Percentiles rank a stretch among this genome's conserved stretches.
phyloP scores from a whole-genome alignment of 2,797 vertebrate species.

The Tragelaphus oryx region DNA sequence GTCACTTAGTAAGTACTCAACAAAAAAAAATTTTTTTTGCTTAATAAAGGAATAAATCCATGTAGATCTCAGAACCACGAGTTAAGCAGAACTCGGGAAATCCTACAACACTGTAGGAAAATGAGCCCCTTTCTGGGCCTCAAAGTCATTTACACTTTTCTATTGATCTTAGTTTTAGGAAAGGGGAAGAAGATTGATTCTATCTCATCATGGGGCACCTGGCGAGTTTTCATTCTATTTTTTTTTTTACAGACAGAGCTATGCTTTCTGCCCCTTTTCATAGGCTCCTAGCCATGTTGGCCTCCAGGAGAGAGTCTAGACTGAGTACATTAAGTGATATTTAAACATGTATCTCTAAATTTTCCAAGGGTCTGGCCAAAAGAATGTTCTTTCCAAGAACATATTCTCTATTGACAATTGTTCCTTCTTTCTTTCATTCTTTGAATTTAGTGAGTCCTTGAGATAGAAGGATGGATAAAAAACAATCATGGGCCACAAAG shows the following conservation, averaged over 20 bases:
- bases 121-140: not conserved
- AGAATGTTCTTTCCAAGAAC: not conserved
- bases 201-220: not conserved
- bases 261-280: not conserved
- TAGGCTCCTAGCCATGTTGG: not conserved
- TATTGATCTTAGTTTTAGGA: not conserved
- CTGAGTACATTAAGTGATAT: not conserved
- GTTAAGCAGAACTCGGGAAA: not conserved
- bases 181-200: not conserved
- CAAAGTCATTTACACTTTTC: not conserved
- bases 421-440: not conserved
- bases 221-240: not conserved
- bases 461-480: not conserved
- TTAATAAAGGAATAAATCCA: not conserved
- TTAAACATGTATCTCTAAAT: not conserved
- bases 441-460: not conserved
- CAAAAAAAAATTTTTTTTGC: not conserved
- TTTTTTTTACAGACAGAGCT: not conserved
- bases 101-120: not conserved
- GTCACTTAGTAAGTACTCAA: not conserved
- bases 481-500: too few species aligned
- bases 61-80: not conserved
- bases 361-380: slow-evolving; percentile 9
- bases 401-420: not conserved
- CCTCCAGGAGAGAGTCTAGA: not conserved